Evolutionary conservation across 2,113 vertebrate species (phyloP).

Genomic region (Gallinago media): DNA sequence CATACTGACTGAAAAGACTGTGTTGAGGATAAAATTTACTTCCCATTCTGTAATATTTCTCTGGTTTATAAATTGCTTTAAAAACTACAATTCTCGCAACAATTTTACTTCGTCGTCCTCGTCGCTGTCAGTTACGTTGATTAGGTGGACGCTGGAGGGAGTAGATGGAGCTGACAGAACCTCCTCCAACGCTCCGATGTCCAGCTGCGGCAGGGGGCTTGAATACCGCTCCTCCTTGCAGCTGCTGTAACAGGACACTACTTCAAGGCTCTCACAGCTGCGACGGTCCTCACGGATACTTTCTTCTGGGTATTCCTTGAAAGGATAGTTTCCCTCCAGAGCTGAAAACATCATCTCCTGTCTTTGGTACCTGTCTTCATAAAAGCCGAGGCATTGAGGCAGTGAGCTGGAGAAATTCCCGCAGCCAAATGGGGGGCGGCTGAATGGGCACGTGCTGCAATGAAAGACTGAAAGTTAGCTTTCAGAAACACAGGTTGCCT

Average conservation of each 20-base stretch:
- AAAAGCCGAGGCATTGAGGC: conserved; percentile 69
- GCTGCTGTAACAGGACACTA: conserved; percentile 35
- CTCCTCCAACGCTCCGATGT: conserved; percentile 64
- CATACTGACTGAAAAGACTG: conserved; percentile 58
- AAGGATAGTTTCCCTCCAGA: conserved; percentile 65
- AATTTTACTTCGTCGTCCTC: conserved; percentile 77
- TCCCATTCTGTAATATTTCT: conserved; percentile 8
- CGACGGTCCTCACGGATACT: not conserved
- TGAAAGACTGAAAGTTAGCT: not conserved
- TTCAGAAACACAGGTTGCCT: not conserved
- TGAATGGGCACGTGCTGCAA: conserved; percentile 77
- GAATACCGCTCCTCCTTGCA: conserved; percentile 43
- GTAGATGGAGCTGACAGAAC: conserved; percentile 67
- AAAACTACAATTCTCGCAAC: conserved; percentile 79
- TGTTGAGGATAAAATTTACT: conserved; percentile 70
- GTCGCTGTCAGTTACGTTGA: conserved; percentile 78
- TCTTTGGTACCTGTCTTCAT: conserved; percentile 72
- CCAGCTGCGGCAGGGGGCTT: conserved; percentile 64
- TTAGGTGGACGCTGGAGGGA: conserved; percentile 65
- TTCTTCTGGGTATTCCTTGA: conserved; percentile 59
- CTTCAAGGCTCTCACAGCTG: conserved; percentile 37
- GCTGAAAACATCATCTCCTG: conserved; percentile 68
- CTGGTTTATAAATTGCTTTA: conserved; percentile 3
- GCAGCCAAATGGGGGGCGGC: conserved; percentile 68
- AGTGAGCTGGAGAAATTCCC: conserved; percentile 69